Conservation (phyloP, 2,113 vertebrate genomes). For the Antigone vipio region DNA sequence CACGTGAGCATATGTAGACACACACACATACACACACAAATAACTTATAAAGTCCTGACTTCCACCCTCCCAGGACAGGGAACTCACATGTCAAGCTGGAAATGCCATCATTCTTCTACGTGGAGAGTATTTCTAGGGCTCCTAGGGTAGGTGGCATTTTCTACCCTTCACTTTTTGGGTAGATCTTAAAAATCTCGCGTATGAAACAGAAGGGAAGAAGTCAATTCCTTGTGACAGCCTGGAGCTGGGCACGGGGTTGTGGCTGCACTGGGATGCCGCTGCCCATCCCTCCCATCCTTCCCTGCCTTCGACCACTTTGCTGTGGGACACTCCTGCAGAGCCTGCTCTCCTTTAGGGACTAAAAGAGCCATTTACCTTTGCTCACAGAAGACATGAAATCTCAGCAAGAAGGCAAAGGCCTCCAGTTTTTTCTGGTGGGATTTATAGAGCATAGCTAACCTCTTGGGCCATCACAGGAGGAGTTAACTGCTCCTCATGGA, state of each 20-base stretch:
- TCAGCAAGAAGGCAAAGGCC: not conserved
- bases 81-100: not conserved
- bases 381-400: not conserved
- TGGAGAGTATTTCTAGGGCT: not conserved
- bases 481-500: not conserved
- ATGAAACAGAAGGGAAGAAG: not conserved
- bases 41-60: not conserved
- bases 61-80: not conserved
- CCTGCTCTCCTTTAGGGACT: not conserved
- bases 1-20: conserved; percentile 37
- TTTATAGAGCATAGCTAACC: not conserved
- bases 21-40: not conserved
- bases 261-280: not conserved
- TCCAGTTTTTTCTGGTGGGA: not conserved
- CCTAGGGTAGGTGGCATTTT: not conserved
- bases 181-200: not conserved
- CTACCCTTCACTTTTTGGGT: rapidly evolving
- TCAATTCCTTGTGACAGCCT: not conserved
- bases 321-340: not conserved
- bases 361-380: not conserved
- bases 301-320: not conserved
- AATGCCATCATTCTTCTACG: not conserved
- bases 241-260: not conserved
- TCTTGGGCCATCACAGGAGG: not conserved
- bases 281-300: not conserved